Evolutionary conservation across 2,797 vertebrate genomes (phyloP).

Genomic region (Lithobates pipiens): DNA sequence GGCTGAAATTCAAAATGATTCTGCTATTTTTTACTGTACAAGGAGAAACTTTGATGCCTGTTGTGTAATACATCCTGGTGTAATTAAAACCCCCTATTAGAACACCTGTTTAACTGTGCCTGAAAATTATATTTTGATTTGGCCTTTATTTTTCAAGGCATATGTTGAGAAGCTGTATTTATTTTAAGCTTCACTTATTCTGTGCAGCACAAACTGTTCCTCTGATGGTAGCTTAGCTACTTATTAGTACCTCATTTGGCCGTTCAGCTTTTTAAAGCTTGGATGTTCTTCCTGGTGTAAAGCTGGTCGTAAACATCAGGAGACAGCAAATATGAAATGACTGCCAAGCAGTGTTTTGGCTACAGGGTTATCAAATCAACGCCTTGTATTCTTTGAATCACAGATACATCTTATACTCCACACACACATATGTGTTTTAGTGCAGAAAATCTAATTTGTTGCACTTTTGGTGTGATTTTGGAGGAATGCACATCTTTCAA

Average conservation of each 20-base stretch:
- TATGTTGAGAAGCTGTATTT: neutral
- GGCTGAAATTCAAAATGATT: too few relatives aligned
- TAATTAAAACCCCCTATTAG: neutral
- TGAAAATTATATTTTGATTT: neutral
- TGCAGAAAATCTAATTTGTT: too few relatives aligned
- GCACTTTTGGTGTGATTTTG: too few relatives aligned
- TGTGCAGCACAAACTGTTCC: neutral
- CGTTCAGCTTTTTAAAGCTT: neutral
- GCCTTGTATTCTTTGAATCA: too few relatives aligned
- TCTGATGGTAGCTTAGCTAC: too few relatives aligned
- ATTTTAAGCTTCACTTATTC: neutral
- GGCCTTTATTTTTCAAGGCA: neutral
- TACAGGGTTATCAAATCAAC: too few relatives aligned
- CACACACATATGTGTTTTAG: neutral
- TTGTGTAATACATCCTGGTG: neutral
- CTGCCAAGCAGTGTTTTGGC: neutral
- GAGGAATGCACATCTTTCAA: too few relatives aligned
- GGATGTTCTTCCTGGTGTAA: neutral
- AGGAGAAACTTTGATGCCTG: neutral
- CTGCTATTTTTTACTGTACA: too few relatives aligned
- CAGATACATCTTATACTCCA: neutral
- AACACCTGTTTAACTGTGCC: neutral
- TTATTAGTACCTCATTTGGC: slow-evolving; percentile 12
- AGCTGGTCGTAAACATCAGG: neutral
- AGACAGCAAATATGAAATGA: neutral